A percentile compares a stretch with the other conserved stretches of the same genome.
phyloP scores from a whole-genome alignment of 2,888 invertebrate species.

The Ormyrus rosae region DNA sequence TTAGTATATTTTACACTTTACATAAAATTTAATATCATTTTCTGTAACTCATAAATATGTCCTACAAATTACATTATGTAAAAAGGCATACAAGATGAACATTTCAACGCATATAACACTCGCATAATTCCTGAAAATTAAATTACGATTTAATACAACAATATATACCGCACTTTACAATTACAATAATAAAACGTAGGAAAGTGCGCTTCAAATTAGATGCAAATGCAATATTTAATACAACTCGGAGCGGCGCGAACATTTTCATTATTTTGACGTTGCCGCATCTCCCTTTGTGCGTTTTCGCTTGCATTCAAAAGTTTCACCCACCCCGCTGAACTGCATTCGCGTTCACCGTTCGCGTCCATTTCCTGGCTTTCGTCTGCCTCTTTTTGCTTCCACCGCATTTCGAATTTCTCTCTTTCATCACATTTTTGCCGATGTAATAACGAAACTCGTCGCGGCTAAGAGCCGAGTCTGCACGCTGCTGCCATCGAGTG shows the following conservation, averaged over 20 bases:
- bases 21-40: too few species aligned
- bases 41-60: too few species aligned
- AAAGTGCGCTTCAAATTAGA: not conserved
- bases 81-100: too few species aligned
- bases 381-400: not conserved
- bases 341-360: not conserved
- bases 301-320: slow-evolving; percentile 13
- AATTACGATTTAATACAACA: too few species aligned
- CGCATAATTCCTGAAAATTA: too few species aligned
- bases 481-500: slow-evolving; percentile 32
- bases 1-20: too few species aligned
- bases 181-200: not conserved
- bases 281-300: not conserved
- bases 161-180: too few species aligned
- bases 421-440: slow-evolving; percentile 30
- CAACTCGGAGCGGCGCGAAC: not conserved
- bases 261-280: slow-evolving; percentile 10
- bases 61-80: too few species aligned
- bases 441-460: not conserved
- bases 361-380: slow-evolving; percentile 3
- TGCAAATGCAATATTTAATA: slow-evolving; percentile 10
- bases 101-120: too few species aligned
- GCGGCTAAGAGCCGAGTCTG: not conserved
- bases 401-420: slow-evolving; percentile 29
- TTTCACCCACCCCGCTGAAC: slow-evolving; percentile 12